Base-by-base conservation (phyloP, 2,888 invertebrate genomes). In the Salpingus planirostris region DNA sequence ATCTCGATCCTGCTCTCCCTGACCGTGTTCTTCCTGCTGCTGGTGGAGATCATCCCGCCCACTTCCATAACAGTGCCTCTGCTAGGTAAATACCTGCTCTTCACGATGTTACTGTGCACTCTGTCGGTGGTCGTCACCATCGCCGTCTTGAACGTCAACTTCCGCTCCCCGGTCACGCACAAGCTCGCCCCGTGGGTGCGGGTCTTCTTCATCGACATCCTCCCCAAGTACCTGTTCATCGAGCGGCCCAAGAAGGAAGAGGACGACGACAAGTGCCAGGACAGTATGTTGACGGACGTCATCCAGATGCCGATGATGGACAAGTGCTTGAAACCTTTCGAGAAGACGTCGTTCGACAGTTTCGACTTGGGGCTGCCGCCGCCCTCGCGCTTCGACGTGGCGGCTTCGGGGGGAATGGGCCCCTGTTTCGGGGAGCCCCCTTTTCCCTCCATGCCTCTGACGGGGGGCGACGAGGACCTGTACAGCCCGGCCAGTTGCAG, bases 81-180 rank as follows among this genome's bases (percentile, higher is more conserved):
- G 46, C 70, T 90, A 57, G 92, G 92, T 54, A 89, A 88, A 71
- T 91, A 91, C 70, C 74, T 92, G 52, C 74, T 92, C 51, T 92
- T 92, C 69, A 92, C 91, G 49, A 91, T 92, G 91, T 84, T 90
- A 68, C 74, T 92, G 59, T 91, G 92, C 57, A 91, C 91, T 45
- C 70, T 91, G 48, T 91, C 90, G 45, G 90, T 91, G 57, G 87
- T 91, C 50, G 88, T 90, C 58, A 92, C 92, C 56, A 91, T 91
- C 65, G 86, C 86, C 55, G 91, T 92, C 64, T 75, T 92, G 57
- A 92, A 91, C 66, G 87, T 92, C 57, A 91, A 92, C 71, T 90
- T 85, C 70, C 76, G 85, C 52, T 90, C 90, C 39, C 91, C 91
- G 21, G 89, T 91, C 38, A 91, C 91, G 43, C 91, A 92, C 65